A percentile compares a stretch with the other conserved stretches of the same genome.
Conservation (phyloP, 1,140 invertebrate genomes). For the Camponotus floridanus region DNA sequence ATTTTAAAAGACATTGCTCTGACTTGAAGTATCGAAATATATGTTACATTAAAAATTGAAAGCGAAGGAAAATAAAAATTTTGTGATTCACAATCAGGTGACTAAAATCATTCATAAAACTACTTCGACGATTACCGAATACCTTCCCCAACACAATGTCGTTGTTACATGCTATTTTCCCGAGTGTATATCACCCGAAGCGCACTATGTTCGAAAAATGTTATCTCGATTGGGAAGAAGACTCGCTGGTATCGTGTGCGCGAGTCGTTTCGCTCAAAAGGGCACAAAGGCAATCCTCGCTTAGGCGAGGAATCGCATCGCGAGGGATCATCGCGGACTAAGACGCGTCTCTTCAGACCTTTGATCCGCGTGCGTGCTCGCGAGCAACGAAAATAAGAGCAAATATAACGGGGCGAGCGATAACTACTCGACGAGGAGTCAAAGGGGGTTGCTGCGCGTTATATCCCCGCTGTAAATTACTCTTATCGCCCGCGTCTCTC, state of each 20-base stretch:
- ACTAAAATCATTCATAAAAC: not conserved
- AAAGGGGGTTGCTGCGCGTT: conserved; percentile 35
- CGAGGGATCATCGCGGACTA: conserved; percentile 56
- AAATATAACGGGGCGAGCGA: conserved; percentile 47
- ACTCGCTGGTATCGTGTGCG: conserved; percentile 31
- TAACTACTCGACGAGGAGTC: conserved; percentile 6
- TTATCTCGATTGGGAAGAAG: conserved; percentile 53
- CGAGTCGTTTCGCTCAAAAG: conserved; percentile 61
- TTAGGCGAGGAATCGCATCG: conserved; percentile 59
- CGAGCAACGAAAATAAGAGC: conserved; percentile 65
- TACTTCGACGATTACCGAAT: not conserved
- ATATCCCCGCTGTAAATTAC: conserved; percentile 70
- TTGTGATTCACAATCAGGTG: not conserved
- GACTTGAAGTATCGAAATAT: too few species aligned
- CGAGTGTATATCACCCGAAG: not conserved
- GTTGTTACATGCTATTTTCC: conserved; percentile 39
- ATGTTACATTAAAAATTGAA: too few species aligned
- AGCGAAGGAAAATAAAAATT: too few species aligned
- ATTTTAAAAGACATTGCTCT: too few species aligned
- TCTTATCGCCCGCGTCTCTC: conserved; percentile 61
- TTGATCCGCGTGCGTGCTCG: conserved; percentile 57
- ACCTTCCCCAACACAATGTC: conserved; percentile 23
- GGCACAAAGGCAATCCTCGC: conserved; percentile 63
- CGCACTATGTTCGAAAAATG: conserved; percentile 18
- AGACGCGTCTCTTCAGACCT: conserved; percentile 62